Conservation (phyloP, 2,113 vertebrate genomes). For the Lipophrys pholis region DNA sequence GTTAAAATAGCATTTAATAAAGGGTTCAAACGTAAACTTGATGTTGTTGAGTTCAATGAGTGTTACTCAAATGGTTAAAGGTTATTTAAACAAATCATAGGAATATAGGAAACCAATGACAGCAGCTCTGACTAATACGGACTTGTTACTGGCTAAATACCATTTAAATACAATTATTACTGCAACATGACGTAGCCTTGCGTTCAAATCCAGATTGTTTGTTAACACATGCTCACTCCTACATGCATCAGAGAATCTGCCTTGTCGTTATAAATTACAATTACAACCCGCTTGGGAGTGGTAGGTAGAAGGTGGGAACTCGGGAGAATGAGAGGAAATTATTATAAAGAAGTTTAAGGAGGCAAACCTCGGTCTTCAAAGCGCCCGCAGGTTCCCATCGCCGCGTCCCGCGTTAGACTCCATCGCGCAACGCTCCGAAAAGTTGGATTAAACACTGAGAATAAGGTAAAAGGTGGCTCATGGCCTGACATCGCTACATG, state of each 20-base stretch:
- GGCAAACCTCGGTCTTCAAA: conserved; percentile 65
- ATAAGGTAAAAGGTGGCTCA: not conserved
- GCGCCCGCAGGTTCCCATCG: conserved; percentile 39
- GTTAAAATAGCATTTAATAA: too few relatives aligned
- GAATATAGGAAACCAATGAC: too few relatives aligned
- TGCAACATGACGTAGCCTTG: too few relatives aligned
- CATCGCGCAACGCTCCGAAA: conserved; percentile 50
- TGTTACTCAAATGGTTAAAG: too few relatives aligned
- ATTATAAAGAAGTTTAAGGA: not conserved
- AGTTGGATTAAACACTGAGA: not conserved
- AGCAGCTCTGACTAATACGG: too few relatives aligned
- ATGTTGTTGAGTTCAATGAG: too few relatives aligned
- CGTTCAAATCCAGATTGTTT: too few relatives aligned
- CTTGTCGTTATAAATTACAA: not conserved
- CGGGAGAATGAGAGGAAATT: too few relatives aligned
- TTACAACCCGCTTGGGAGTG: not conserved
- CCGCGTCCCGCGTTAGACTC: conserved; percentile 39
- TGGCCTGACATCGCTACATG: conserved; percentile 41
- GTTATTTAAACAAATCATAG: too few relatives aligned
- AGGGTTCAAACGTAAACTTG: too few relatives aligned
- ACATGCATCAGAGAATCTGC: not conserved
- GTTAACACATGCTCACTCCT: not conserved
- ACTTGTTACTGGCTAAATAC: too few relatives aligned
- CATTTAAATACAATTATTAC: too few relatives aligned
- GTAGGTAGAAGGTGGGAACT: not conserved